These are phyloP conservation scores for Murina feae DNA, from an alignment of 2,113 vertebrate species.

Conservation along the genomic window DNA sequence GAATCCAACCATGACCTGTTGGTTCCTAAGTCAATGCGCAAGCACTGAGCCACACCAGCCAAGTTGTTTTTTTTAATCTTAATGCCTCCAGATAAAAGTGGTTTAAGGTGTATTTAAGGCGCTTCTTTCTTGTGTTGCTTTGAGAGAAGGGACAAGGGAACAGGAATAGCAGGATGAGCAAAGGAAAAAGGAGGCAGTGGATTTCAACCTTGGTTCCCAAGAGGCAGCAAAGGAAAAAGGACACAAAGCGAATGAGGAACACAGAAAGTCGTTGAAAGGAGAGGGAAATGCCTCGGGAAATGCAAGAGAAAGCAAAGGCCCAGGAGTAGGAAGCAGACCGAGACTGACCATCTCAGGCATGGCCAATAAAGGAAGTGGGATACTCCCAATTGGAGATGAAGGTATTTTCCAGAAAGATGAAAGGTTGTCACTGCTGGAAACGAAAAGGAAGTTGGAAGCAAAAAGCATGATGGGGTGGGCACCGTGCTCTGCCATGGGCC, in stretches of 20 bases:
- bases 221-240: not conserved
- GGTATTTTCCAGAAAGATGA: not conserved
- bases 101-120: not conserved
- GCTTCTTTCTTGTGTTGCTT: not conserved
- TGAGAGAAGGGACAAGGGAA: not conserved
- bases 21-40: too few species aligned
- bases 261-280: not conserved
- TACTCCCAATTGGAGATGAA: not conserved
- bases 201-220: not conserved
- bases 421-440: not conserved
- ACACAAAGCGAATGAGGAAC: constrained; percentile 22
- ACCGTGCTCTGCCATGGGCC: not conserved
- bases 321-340: not conserved
- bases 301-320: not conserved
- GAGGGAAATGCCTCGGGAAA: not conserved
- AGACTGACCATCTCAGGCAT: not conserved
- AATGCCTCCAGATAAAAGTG: not conserved
- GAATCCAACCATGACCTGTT: not conserved
- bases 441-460: not conserved
- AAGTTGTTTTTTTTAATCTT: not conserved
- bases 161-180: constrained; percentile 24
- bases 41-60: too few species aligned
- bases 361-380: not conserved
- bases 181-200: not conserved
- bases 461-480: not conserved